Percentiles rank a stretch among this genome's conserved stretches.
phyloP scores from a whole-genome alignment of 23 tunicate genomes.

The Phallusia fumigata region DNA sequence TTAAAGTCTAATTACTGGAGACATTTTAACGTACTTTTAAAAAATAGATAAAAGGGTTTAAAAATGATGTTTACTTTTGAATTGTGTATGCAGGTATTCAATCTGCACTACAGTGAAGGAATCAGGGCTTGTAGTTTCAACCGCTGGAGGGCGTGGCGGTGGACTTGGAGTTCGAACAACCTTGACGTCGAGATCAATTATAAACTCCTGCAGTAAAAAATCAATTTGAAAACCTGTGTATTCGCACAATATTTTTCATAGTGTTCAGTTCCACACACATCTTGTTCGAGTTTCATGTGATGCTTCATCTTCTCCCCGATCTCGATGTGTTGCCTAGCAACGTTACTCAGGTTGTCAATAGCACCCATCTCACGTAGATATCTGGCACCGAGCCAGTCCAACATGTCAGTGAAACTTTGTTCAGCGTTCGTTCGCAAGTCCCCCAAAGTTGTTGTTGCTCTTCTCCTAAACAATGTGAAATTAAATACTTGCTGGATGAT shows the following conservation, averaged over 20 bases:
- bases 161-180: constrained; percentile 68
- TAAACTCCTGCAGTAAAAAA: constrained; percentile 46
- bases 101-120: constrained; percentile 70
- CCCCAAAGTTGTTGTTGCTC: constrained; percentile 38
- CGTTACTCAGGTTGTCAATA: constrained; percentile 64
- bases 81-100: constrained; percentile 34
- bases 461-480: not conserved
- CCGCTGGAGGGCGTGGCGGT: constrained; percentile 61
- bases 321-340: constrained; percentile 72
- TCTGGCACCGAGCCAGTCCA: constrained; percentile 75
- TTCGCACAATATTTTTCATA: not conserved
- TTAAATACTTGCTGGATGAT: no score
- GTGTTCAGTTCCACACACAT: constrained; percentile 19
- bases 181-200: constrained; percentile 68
- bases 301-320: constrained; percentile 37
- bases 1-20: no score
- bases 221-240: not conserved
- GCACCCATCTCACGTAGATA: constrained; percentile 84
- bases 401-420: constrained; percentile 67
- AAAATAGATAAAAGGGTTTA: constrained; percentile 8
- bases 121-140: constrained; percentile 60
- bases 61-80: constrained; percentile 31
- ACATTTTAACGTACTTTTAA: no score
- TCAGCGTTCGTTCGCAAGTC: constrained; percentile 51
- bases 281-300: constrained; percentile 69